These are phyloP conservation scores for Prunella fulvescens DNA, from an alignment of 2,113 vertebrate species.

Conservation along the genomic window DNA sequence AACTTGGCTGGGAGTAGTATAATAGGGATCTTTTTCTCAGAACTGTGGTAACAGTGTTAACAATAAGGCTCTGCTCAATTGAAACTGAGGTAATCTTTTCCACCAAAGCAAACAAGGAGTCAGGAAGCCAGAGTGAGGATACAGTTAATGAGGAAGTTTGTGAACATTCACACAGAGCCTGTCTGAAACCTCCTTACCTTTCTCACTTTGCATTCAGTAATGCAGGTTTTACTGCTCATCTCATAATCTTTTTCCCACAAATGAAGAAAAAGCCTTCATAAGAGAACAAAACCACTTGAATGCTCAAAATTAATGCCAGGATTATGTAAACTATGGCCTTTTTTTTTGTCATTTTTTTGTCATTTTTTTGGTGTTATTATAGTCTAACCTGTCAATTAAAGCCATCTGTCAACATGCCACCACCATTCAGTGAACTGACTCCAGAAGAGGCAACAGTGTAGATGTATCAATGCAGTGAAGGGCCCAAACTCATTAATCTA, in stretches of 20 bases:
- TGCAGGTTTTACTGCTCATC: not conserved
- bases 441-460: not conserved
- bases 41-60: not conserved
- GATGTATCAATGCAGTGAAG: not conserved
- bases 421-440: not conserved
- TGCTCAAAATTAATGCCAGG: not conserved
- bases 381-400: not conserved
- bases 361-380: not conserved
- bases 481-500: not conserved
- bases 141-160: not conserved
- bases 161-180: not conserved
- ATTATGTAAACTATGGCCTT: not conserved
- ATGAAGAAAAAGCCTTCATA: not conserved
- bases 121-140: not conserved
- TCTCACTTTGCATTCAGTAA: not conserved
- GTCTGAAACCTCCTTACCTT: not conserved
- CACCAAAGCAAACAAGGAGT: not conserved
- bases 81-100: not conserved
- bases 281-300: not conserved
- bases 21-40: not conserved
- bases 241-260: not conserved
- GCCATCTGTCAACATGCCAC: not conserved
- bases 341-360: not conserved
- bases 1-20: not conserved
- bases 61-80: not conserved